A percentile compares a stretch with the other conserved stretches of the same genome.
Evolutionary conservation across 2,888 invertebrate genomes (phyloP).

Genomic region (Gasteruption jaculator): DNA sequence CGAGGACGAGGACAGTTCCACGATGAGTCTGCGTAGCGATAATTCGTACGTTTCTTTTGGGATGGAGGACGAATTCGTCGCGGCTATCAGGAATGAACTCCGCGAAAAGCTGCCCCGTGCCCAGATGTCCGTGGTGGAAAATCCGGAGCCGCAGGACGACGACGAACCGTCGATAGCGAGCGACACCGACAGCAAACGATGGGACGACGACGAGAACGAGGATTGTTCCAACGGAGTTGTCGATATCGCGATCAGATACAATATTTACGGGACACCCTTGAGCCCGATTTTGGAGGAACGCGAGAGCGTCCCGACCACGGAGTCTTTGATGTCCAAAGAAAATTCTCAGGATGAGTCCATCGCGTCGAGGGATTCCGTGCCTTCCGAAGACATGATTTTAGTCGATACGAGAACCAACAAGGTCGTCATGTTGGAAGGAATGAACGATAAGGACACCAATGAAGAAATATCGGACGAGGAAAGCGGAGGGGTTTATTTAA

Average conservation of each 20-base stretch:
- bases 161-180: conserved; percentile 32
- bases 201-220: conserved; percentile 48
- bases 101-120: conserved; percentile 67
- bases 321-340: conserved; percentile 42
- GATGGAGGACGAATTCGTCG: conserved; percentile 67
- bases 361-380: conserved; percentile 37
- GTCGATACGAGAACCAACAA: conserved; percentile 54
- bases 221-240: conserved; percentile 42
- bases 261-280: conserved; percentile 57
- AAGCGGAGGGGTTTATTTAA: conserved; percentile 32
- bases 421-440: conserved; percentile 49
- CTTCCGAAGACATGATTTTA: conserved; percentile 51
- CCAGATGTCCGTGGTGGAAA: conserved; percentile 52
- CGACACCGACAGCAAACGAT: conserved; percentile 35
- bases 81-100: conserved; percentile 67
- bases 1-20: conserved; percentile 53
- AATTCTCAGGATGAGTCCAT: conserved; percentile 47
- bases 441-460: conserved; percentile 34
- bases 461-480: conserved; percentile 40
- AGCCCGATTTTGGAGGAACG: conserved; percentile 63
- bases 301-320: conserved; percentile 47
- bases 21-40: conserved; percentile 52
- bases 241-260: conserved; percentile 53
- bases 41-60: conserved; percentile 58
- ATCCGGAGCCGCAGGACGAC: conserved; percentile 38